Conservation (phyloP, 35 echinoderm and acorn worm genomes). For the Stichopus chloronotus region DNA sequence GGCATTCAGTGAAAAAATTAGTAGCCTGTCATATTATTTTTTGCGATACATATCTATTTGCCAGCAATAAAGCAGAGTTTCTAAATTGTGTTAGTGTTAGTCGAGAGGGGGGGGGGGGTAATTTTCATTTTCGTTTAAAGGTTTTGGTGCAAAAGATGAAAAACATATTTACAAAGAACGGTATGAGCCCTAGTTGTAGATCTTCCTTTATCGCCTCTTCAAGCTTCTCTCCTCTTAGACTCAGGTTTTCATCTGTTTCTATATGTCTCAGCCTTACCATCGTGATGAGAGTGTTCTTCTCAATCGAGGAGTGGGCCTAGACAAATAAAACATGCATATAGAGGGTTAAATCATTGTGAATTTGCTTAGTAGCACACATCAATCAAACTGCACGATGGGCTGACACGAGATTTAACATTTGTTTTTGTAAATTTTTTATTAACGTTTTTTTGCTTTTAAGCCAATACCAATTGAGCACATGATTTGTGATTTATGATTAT, state of each 20-base stretch:
- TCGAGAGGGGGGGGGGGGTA: too few species aligned
- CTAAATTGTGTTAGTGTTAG: too few species aligned
- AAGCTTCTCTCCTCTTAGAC: slow-evolving; percentile 76
- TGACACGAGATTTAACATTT: background rate
- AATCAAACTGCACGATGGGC: background rate
- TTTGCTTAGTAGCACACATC: background rate
- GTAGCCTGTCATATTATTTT: too few species aligned
- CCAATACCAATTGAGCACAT: too few species aligned
- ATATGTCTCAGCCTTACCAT: slow-evolving; percentile 85
- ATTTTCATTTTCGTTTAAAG: too few species aligned
- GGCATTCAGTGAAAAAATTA: too few species aligned
- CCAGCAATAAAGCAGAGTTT: too few species aligned
- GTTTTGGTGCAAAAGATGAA: too few species aligned
- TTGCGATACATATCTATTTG: too few species aligned
- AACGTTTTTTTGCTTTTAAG: background rate
- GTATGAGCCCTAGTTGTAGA: slow-evolving; percentile 77
- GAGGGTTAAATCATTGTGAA: background rate
- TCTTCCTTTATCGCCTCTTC: slow-evolving; percentile 87
- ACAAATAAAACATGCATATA: background rate
- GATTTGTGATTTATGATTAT: too few species aligned
- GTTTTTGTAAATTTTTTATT: background rate
- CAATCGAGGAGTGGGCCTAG: slow-evolving; percentile 95
- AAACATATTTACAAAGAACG: slow-evolving; percentile 87
- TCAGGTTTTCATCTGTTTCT: slow-evolving; percentile 74
- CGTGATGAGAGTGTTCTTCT: slow-evolving; percentile 83